Conservation (phyloP, 2,888 invertebrate genomes). For the Zaprionus lineosus region DNA sequence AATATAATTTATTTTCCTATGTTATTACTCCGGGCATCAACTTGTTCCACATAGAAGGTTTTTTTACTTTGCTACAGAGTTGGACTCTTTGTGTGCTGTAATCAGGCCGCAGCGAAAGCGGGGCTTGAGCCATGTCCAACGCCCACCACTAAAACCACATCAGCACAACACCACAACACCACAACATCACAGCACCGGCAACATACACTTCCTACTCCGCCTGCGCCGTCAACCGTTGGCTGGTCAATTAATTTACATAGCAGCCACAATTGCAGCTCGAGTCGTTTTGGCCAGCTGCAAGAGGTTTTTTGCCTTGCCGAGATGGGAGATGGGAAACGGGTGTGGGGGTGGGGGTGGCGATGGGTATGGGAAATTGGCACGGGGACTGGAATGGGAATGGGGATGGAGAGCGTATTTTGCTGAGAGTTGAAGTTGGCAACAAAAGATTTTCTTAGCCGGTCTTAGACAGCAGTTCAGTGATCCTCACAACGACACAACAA, state of each 20-base stretch:
- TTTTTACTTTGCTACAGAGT: too few species aligned
- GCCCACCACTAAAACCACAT: constrained; percentile 25
- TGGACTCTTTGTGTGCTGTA: too few species aligned
- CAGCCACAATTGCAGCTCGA: constrained; percentile 39
- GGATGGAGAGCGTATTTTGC: constrained; percentile 46
- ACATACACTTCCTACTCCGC: constrained; percentile 49
- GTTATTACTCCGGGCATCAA: too few species aligned
- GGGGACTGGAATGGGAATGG: neutral
- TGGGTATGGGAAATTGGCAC: too few species aligned
- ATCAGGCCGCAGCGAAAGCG: neutral
- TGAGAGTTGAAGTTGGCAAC: constrained; percentile 45
- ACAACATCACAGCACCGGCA: too few species aligned
- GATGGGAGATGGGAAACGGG: neutral
- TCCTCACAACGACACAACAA: constrained; percentile 26
- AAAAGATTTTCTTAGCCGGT: constrained; percentile 44
- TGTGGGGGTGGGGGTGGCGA: neutral
- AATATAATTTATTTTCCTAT: too few species aligned
- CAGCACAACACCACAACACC: neutral
- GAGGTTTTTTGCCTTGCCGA: constrained; percentile 38
- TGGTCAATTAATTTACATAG: constrained; percentile 67
- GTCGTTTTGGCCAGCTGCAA: constrained; percentile 61
- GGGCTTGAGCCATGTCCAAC: constrained; percentile 20
- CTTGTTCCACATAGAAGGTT: constrained; percentile 20
- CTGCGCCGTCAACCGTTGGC: constrained; percentile 44
- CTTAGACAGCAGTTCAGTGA: constrained; percentile 47